Evolutionary conservation across 2,113 vertebrate species (phyloP).

Genomic region (Benitochromis conjunctus): DNA sequence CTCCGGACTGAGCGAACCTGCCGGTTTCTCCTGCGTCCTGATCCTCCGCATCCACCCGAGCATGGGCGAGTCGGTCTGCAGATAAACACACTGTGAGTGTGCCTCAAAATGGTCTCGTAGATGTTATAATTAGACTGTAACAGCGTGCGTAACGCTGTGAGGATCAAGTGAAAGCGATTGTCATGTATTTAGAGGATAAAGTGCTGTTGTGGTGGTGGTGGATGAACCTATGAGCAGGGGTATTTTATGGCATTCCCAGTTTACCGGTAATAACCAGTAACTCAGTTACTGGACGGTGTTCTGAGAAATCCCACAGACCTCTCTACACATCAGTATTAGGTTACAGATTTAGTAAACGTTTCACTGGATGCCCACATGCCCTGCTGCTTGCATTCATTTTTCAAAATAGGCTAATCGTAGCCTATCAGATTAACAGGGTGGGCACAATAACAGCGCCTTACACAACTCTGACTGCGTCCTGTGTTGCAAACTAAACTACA

Average conservation of each 20-base stretch:
- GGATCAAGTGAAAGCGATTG: neutral
- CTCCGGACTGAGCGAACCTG: neutral
- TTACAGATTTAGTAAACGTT: neutral
- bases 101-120: neutral
- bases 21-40: neutral
- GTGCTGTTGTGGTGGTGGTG: neutral
- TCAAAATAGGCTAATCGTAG: neutral
- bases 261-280: neutral
- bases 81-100: conserved; percentile 14
- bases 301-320: neutral
- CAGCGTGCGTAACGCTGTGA: neutral
- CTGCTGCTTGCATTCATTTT: neutral
- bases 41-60: neutral
- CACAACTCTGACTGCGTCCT: neutral
- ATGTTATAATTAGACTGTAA: neutral
- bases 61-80: neutral
- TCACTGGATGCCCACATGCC: neutral
- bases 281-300: neutral
- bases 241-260: neutral
- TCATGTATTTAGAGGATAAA: neutral
- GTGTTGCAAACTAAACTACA: neutral
- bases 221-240: neutral
- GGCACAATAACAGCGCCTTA: neutral
- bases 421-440: neutral
- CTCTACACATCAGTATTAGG: neutral